A percentile compares a stretch with the other conserved stretches of the same genome.
phyloP scores from a whole-genome alignment of 2,113 vertebrate species.

The Bambusicola thoracicus region DNA sequence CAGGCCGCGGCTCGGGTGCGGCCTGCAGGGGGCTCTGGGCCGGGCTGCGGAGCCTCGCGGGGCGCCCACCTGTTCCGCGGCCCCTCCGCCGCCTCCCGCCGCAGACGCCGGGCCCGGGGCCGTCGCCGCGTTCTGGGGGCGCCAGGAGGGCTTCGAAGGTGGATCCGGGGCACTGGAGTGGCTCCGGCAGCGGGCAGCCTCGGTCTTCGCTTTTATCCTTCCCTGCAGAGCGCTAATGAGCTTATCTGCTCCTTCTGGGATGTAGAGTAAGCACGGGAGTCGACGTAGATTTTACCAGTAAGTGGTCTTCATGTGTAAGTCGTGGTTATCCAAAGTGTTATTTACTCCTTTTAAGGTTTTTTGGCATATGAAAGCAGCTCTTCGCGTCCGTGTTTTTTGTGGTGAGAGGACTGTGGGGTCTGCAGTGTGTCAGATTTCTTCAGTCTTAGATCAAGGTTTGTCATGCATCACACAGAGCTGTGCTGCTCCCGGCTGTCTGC shows the following conservation, averaged over 20 bases:
- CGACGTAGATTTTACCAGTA: not conserved
- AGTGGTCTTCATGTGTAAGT: not conserved
- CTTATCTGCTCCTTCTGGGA: constrained; percentile 46
- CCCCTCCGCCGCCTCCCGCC: not conserved
- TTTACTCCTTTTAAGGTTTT: not conserved
- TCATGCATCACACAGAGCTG: not conserved
- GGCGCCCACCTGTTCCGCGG: constrained; percentile 50
- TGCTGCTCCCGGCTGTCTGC: not conserved
- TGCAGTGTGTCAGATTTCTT: not conserved
- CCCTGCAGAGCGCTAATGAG: constrained; percentile 33
- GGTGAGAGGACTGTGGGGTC: not conserved
- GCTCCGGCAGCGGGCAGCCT: not conserved
- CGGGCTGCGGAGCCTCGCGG: not conserved
- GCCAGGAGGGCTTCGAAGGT: not conserved
- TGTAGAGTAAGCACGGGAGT: not conserved
- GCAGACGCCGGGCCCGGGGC: not conserved
- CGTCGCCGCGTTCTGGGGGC: not conserved
- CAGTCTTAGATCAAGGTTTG: not conserved
- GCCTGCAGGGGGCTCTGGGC: constrained; percentile 65
- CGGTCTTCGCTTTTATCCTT: constrained; percentile 15
- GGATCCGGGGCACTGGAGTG: not conserved
- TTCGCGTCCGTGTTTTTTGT: not conserved
- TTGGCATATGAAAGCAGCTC: not conserved
- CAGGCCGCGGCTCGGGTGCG: constrained; percentile 74
- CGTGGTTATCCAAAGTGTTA: not conserved